Evolutionary conservation across 2,888 invertebrate species (phyloP), one percentile per base, ranked within the genome.

Genomic region (Drosophila anomalata): DNA sequence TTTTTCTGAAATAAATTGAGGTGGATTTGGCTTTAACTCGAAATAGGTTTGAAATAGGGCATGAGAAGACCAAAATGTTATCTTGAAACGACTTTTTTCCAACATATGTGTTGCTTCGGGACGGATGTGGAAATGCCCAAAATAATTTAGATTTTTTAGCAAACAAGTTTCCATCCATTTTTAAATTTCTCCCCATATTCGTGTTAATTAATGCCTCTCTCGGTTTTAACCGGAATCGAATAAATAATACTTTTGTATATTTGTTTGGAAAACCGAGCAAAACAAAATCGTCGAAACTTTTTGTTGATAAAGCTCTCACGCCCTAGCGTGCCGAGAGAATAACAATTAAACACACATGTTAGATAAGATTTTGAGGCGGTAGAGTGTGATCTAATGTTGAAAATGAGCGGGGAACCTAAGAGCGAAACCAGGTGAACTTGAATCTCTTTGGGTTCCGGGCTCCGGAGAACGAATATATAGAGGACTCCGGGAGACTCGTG

Each of bases 391-490:
- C 41, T 61, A 61, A 61, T 5, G 24, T 17, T 9, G 20, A n/a
- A 29, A 31, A 39, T 31, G 59, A 52, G 44, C 36, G 9, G 20
- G 29, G 44, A 12, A 42, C 20, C n/a, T 41, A 60, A 42, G 69
- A 51, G 39, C 41, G 62, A 20, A 33, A 14, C 24, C 39, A 7
- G 14, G 24, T 29, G 46, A 39, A 65, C 52, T 63, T 61, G 51
- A 76, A 70, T 54, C 61, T 39, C 47, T 41, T 29, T 11, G 2
- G 22, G 20, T 20, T 44, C 22, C 44, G 39, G 24, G 22, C 7
- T 9, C 47, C 55, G 53, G 39, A 42, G 59, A 67, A 53, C 48
- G 39, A 54, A 74, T 75, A 82, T 71, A 85, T 68, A 57, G 39
- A n/a, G 26, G 6, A 48, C 20, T n/a, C 9, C 33, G 14, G 29